Percentiles rank a stretch among this genome's conserved stretches.
Conservation (phyloP, 1,140 invertebrate species). For the Colletes gigas region DNA sequence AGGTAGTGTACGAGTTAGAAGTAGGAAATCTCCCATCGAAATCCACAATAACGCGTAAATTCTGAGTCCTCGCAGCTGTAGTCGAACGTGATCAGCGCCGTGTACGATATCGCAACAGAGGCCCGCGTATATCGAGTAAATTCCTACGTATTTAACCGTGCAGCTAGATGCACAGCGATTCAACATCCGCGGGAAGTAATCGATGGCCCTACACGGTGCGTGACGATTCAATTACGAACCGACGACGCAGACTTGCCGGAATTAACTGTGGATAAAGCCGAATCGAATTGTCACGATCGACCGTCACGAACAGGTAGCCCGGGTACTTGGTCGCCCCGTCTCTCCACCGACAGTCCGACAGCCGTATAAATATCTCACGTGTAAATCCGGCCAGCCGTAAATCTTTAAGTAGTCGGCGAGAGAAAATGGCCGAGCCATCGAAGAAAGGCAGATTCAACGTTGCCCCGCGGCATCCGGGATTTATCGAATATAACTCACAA, state of each 20-base stretch:
- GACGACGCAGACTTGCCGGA: slow-evolving; percentile 59
- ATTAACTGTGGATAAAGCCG: slow-evolving; percentile 65
- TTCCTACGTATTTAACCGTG: slow-evolving; percentile 14
- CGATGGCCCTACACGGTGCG: slow-evolving; percentile 63
- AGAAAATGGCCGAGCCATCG: slow-evolving; percentile 39
- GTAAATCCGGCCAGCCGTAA: slow-evolving; percentile 58
- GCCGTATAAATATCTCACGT: slow-evolving; percentile 53
- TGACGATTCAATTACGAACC: slow-evolving; percentile 66
- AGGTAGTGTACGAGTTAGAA: not conserved
- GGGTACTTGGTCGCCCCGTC: slow-evolving; percentile 2
- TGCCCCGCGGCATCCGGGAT: slow-evolving; percentile 18
- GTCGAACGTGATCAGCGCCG: slow-evolving; percentile 38
- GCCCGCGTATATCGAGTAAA: slow-evolving; percentile 19
- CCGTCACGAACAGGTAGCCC: slow-evolving; percentile 15
- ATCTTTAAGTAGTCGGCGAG: slow-evolving; percentile 50
- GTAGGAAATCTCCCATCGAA: not conserved
- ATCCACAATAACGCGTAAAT: slow-evolving; percentile 8
- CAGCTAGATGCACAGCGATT: slow-evolving; percentile 37
- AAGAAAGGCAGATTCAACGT: slow-evolving; percentile 45
- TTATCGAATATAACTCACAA: slow-evolving; percentile 57
- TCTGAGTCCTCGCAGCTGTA: slow-evolving; percentile 3
- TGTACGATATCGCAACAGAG: slow-evolving; percentile 19
- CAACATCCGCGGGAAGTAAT: slow-evolving; percentile 57
- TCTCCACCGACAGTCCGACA: slow-evolving; percentile 38
- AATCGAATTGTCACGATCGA: slow-evolving; percentile 63